Percentiles rank a stretch among this genome's conserved stretches.
phyloP scores from a whole-genome alignment of 2,888 invertebrate genomes.

The Agriopis marginaria region DNA sequence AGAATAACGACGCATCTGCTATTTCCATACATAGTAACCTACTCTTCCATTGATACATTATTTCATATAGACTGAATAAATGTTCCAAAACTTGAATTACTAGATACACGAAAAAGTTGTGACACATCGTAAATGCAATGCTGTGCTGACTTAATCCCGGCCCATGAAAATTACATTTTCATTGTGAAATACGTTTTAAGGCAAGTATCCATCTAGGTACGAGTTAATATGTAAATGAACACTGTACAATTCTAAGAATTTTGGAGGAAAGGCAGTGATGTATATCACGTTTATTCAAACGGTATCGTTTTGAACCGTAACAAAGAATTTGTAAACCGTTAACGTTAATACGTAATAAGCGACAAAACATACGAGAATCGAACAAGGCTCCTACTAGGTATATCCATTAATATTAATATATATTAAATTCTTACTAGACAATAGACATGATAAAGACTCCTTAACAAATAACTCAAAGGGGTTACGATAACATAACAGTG shows the following conservation, averaged over 20 bases:
- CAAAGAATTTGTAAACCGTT: conserved; percentile 61
- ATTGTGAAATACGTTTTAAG: conserved; percentile 58
- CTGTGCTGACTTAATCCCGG: conserved; percentile 66
- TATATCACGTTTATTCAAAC: conserved; percentile 52
- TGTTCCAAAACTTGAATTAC: conserved; percentile 9
- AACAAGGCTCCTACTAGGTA: conserved; percentile 76
- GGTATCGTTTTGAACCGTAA: conserved; percentile 64
- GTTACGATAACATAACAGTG: conserved; percentile 84
- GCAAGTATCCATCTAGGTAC: conserved; percentile 65
- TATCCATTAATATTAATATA: conserved; percentile 75
- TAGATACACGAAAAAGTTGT: conserved; percentile 48
- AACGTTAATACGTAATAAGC: conserved; percentile 78
- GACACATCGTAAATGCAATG: conserved; percentile 71
- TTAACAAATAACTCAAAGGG: conserved; percentile 84
- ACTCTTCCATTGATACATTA: conserved; percentile 10
- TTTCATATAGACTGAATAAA: conserved; percentile 3
- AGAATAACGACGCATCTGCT: conserved; percentile 40
- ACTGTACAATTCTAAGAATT: conserved; percentile 64
- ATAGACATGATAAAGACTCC: conserved; percentile 84
- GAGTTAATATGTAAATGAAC: conserved; percentile 69
- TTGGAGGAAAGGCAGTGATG: conserved; percentile 74
- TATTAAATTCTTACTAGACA: conserved; percentile 85
- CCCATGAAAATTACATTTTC: conserved; percentile 64
- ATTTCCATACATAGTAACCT: conserved; percentile 34
- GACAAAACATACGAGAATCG: conserved; percentile 76